phyloP scores from a whole-genome alignment of 2,113 vertebrate species.

The Saccopteryx leptura region DNA sequence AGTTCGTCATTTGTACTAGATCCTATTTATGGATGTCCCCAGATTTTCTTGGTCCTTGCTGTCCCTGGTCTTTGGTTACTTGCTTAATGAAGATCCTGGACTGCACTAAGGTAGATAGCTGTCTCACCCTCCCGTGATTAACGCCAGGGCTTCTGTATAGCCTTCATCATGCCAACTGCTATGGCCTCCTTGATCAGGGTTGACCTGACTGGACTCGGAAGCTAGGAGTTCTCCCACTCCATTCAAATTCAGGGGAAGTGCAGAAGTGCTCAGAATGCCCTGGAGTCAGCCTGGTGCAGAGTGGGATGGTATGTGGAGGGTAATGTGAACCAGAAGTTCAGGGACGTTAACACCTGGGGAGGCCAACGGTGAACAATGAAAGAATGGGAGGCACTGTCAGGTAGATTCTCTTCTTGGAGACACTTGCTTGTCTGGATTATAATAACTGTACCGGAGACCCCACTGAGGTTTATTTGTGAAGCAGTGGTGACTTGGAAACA shows the following conservation, averaged over 20 bases:
- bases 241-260: not conserved
- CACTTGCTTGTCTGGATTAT: not conserved
- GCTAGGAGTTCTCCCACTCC: not conserved
- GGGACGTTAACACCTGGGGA: not conserved
- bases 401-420: not conserved
- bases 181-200: not conserved
- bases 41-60: not conserved
- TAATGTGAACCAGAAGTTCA: not conserved
- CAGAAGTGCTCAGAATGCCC: not conserved
- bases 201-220: not conserved
- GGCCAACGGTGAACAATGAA: not conserved
- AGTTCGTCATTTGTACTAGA: not conserved
- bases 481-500: not conserved
- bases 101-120: not conserved
- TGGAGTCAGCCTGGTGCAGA: not conserved
- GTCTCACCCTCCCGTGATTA: not conserved
- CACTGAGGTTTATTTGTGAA: not conserved
- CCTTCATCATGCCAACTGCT: not conserved
- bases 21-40: not conserved
- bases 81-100: not conserved
- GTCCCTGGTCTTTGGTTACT: not conserved
- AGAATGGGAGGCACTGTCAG: not conserved
- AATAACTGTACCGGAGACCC: not conserved
- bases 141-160: not conserved
- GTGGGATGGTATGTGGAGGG: accelerated